These are phyloP conservation scores for Temnothorax unifasciatus DNA, from an alignment of 2,888 invertebrate species.

Conservation along the genomic window DNA sequence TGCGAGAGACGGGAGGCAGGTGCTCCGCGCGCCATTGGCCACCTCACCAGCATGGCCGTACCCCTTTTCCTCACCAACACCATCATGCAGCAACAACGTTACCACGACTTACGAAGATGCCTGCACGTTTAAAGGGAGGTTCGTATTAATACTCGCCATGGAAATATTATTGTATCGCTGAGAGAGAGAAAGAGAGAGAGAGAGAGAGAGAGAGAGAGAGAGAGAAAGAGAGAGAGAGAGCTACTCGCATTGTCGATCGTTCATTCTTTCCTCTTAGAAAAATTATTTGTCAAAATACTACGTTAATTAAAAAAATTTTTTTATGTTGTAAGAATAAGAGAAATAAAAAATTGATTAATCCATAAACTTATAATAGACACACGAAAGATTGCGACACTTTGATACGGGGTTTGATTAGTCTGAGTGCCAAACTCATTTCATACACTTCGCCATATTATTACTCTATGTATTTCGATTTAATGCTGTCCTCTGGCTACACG, in stretches of 20 bases:
- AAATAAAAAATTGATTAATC: background rate
- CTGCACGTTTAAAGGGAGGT: slow-evolving; percentile 64
- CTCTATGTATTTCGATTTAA: slow-evolving; percentile 3
- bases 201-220: slow-evolving; percentile 6
- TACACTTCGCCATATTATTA: background rate
- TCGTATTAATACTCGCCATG: slow-evolving; percentile 49
- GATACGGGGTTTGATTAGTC: background rate
- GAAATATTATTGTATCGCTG: slow-evolving; percentile 38
- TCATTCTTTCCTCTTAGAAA: background rate
- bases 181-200: background rate
- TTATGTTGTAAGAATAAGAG: background rate
- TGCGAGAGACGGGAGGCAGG: slow-evolving; percentile 85
- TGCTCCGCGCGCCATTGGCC: slow-evolving; percentile 86
- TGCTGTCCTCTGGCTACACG: background rate
- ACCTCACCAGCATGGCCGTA: slow-evolving; percentile 86
- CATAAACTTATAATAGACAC: background rate
- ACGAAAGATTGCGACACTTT: background rate
- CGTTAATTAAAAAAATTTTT: slow-evolving; percentile 21
- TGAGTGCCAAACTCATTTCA: background rate
- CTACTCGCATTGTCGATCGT: background rate
- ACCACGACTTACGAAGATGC: slow-evolving; percentile 77
- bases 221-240: background rate
- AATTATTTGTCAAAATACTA: background rate
- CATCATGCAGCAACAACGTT: slow-evolving; percentile 77
- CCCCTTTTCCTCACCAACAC: slow-evolving; percentile 81